Base-by-base conservation (phyloP, 2,797 vertebrate species). In the Kryptolebias ocellatus region DNA sequence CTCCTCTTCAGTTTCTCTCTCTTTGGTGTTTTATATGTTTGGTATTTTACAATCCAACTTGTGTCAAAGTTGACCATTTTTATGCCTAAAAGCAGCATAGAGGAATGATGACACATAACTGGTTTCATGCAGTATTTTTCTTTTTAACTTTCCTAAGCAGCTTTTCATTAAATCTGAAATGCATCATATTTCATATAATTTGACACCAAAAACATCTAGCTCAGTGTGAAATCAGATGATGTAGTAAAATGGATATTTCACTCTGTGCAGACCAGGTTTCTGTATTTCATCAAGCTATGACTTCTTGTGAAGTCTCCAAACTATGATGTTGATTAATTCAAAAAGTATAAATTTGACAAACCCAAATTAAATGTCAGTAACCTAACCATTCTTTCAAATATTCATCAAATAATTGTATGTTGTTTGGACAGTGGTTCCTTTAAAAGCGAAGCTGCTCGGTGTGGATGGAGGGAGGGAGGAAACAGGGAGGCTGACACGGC, bases 401-500 rank as follows among this genome's bases (percentile, higher is more conserved):
- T 15, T 62, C 4, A 27, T 15, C 51, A 47, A 24, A 46, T 31
- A 34, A 7, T 2, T 66, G 0, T 52, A 55, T 64, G 53, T 49
- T 63, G 45, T 64, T 72, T 77, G 18, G 49, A 39, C 16, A 64
- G 44, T 1, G 54, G 10, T 37, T 74, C 70, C 54, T 71, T 70
- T 67, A 59, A 54, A 59, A 60, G 60, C 31, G 53, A 72, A 73
- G 65, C 57, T 49, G 67, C 66, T 55, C 57, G 27, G 67, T 71
- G 69, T 58, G 67, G 56, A 60, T 51, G 55, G 64, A 60, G 42
- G 60, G 58, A 78, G 42, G 60, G 53, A 79, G 53, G 59, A 28
- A 31, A 18, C 57, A 58, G 64, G 69, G 77, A 85, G 88, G 89
- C 87, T 91, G 89, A 85, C 85, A 90, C 87, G 54, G 82, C 82